Evolutionary conservation across 2,888 invertebrate species (phyloP).

Genomic region (Ceriagrion tenellum): DNA sequence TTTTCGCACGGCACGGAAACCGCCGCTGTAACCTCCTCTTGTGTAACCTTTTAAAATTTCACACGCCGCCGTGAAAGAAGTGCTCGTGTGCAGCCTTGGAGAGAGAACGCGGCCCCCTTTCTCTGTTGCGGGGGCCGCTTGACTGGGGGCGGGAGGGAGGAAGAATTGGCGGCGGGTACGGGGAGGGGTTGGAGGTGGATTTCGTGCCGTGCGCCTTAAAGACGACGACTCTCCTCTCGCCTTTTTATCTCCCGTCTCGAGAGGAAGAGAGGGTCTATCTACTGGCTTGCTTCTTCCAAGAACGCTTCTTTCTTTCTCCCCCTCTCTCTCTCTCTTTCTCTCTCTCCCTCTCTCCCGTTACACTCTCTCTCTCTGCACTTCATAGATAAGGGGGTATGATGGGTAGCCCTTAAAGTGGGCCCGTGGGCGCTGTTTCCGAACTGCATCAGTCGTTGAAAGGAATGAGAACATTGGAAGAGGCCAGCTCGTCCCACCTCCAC

Average conservation of each 20-base stretch:
- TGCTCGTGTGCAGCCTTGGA: constrained; percentile 21
- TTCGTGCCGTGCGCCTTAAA: background rate
- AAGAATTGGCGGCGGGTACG: too few relatives aligned
- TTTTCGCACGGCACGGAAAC: background rate
- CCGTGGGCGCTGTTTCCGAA: background rate
- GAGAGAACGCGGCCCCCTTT: background rate
- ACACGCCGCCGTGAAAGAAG: constrained; percentile 40
- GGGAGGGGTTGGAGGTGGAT: too few relatives aligned
- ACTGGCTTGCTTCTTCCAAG: background rate
- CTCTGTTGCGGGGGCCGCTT: background rate
- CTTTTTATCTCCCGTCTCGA: background rate
- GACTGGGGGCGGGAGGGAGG: background rate
- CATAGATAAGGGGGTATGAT: background rate
- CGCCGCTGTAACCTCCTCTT: constrained; percentile 40
- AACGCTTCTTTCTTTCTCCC: background rate
- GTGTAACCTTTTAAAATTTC: constrained; percentile 49
- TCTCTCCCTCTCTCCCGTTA: background rate
- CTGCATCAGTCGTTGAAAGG: background rate
- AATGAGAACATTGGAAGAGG: background rate
- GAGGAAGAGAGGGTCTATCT: background rate
- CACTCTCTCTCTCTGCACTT: background rate
- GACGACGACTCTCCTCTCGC: background rate
- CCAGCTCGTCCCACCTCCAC: too few relatives aligned
- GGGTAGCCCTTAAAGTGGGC: background rate
- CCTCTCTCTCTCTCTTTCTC: background rate